Evolutionary conservation across 2,113 vertebrate species (phyloP), one percentile per base, ranked within the genome.

Genomic region (Cephalopholis sonnerati): DNA sequence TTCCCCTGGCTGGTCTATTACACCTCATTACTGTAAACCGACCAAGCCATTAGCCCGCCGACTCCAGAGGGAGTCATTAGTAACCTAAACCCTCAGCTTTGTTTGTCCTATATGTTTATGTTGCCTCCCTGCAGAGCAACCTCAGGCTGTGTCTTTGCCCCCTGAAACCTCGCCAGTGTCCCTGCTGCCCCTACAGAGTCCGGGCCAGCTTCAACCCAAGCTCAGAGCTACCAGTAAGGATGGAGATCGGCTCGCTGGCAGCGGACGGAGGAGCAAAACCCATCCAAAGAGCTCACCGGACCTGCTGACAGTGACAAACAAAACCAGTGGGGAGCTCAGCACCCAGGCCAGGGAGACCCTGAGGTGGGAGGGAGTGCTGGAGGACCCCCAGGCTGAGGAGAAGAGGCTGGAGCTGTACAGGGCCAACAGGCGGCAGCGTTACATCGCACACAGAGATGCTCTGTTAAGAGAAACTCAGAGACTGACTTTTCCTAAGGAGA

Each of bases 311-410:
- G 32, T 0, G 0, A 53, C 46, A 17, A 51, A 39, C 50, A 66
- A 63, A 67, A 62, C 13, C 12, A 5, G 24, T 1, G 24, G 72
- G 7, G 80, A 7, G 63, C 89, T 88, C 58, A 82, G 87, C 0
- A 58, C 41, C n/a, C 88, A 90, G 85, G 41, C 88, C 44, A 93
- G 93, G 0, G 91, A 96, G 68, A 97, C 95, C 59, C 95, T 98
- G 67, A 92, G 96, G 3, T 98, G 98, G 98, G 96, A 97, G 0
- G 96, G 97, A 36, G 63, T 90, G 46, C 94, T 97, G 46, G 84
- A 96, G 0, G 97, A 98, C 84, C 96, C 97, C 0, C 66, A 58
- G 68, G 97, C 96, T 1, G 97, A 98, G 80, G 93, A 95, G 50
- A 93, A 96, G 70, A 95, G 97, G 83, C 93, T 97, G 79, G 51